Conservation (phyloP, 2,888 invertebrate species). For the Apodemia hepburni region DNA sequence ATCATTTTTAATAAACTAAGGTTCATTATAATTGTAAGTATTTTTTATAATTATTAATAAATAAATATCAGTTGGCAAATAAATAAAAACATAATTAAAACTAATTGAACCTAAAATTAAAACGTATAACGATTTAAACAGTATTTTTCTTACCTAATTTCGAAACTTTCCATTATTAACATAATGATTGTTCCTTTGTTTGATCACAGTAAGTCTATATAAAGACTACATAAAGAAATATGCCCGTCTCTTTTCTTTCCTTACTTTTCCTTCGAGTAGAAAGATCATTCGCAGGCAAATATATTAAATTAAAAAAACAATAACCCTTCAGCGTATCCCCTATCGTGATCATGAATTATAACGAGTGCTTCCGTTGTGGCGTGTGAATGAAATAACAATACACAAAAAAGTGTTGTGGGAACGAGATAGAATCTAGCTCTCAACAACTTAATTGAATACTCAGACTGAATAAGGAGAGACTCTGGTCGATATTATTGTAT, state of each 20-base stretch:
- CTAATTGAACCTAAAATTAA: too few species aligned
- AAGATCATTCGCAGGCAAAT: slow-evolving; percentile 21
- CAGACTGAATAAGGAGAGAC: slow-evolving; percentile 43
- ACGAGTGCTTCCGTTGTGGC: slow-evolving; percentile 62
- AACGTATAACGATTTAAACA: too few species aligned
- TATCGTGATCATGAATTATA: slow-evolving; percentile 64
- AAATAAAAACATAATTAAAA: too few species aligned
- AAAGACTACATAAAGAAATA: background rate
- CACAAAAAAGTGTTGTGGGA: slow-evolving; percentile 28
- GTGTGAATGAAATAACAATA: slow-evolving; percentile 41
- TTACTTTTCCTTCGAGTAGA: background rate
- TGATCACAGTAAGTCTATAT: too few species aligned
- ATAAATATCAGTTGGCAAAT: too few species aligned
- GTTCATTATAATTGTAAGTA: too few species aligned
- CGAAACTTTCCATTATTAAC: too few species aligned
- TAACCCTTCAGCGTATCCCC: slow-evolving; percentile 41
- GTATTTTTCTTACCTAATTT: too few species aligned
- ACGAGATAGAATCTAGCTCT: slow-evolving; percentile 40
- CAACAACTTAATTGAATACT: slow-evolving; percentile 73
- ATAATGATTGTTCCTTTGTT: too few species aligned
- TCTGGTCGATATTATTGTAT: slow-evolving; percentile 36
- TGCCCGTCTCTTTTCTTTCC: background rate
- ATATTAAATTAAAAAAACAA: slow-evolving; percentile 29
- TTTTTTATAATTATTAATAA: too few species aligned
- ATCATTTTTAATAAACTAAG: too few species aligned